A percentile compares a stretch with the other conserved stretches of the same genome.
Conservation (phyloP, 2,888 invertebrate genomes). For the Campoletis raptor region DNA sequence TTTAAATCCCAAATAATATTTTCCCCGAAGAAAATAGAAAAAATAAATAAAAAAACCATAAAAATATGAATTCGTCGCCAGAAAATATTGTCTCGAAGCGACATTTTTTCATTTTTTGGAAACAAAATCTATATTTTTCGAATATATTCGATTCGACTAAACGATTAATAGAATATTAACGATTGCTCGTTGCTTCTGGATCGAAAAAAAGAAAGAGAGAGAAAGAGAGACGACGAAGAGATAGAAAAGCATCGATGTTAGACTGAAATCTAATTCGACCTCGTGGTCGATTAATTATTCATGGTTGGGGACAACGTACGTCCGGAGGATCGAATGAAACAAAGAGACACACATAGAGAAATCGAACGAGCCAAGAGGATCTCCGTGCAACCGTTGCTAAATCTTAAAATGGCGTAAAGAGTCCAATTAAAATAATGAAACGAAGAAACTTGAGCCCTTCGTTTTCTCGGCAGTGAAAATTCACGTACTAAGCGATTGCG, state of each 20-base stretch:
- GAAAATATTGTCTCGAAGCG: neutral
- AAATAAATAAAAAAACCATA: too few relatives aligned
- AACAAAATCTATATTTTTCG: neutral
- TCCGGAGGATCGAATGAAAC: slow-evolving; percentile 59
- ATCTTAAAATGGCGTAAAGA: neutral
- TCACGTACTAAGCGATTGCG: neutral
- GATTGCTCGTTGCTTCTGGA: slow-evolving; percentile 27
- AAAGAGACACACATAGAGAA: slow-evolving; percentile 23
- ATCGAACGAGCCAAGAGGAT: slow-evolving; percentile 12
- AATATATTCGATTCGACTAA: neutral
- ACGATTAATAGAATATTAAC: slow-evolving; percentile 32
- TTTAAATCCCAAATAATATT: neutral
- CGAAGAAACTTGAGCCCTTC: neutral
- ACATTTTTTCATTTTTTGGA: neutral
- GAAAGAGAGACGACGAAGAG: neutral
- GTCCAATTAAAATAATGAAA: neutral
- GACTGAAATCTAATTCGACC: slow-evolving; percentile 67
- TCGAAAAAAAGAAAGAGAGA: neutral
- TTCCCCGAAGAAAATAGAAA: too few relatives aligned
- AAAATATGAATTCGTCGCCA: neutral
- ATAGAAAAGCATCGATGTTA: slow-evolving; percentile 39
- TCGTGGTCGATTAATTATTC: slow-evolving; percentile 71
- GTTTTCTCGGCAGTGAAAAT: neutral
- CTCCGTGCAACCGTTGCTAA: neutral
- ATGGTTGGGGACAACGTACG: slow-evolving; percentile 68